phyloP scores from a whole-genome alignment of 2,888 invertebrate species.

The Callyntrura guangdongensis region DNA sequence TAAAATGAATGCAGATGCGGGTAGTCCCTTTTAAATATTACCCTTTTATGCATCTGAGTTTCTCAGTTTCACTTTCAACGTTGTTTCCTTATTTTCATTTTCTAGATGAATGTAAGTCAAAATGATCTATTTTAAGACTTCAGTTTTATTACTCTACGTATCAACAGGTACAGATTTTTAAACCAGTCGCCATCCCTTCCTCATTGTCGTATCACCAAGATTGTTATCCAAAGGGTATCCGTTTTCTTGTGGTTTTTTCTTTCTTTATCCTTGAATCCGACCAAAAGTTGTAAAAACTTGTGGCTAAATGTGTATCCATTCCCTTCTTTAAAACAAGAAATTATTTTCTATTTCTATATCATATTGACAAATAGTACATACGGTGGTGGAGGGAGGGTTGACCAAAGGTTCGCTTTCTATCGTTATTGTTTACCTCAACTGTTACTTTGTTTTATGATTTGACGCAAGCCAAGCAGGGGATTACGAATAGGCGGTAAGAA shows the following conservation, averaged over 20 bases:
- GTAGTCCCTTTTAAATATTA: background rate
- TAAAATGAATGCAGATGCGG: slow-evolving; percentile 47
- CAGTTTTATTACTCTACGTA: background rate
- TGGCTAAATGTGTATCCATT: slow-evolving; percentile 6
- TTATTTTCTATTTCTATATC: no score
- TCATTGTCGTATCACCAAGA: slow-evolving; percentile 45
- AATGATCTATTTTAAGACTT: slow-evolving; percentile 48
- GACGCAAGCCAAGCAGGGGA: slow-evolving; percentile 27
- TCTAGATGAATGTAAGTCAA: slow-evolving; percentile 37
- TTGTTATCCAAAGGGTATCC: slow-evolving; percentile 48
- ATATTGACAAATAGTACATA: background rate
- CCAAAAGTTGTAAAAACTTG: slow-evolving; percentile 57
- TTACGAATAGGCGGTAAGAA: background rate
- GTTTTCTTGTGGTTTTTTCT: slow-evolving; percentile 38
- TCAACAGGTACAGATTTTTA: background rate
- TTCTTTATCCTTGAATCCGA: slow-evolving; percentile 51
- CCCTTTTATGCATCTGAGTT: slow-evolving; percentile 66
- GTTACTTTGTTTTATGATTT: slow-evolving; percentile 37
- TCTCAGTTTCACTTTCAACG: slow-evolving; percentile 77
- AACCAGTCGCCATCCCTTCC: background rate
- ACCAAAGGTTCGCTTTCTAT: background rate
- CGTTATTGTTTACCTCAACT: slow-evolving; percentile 37
- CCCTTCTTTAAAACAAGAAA: no score
- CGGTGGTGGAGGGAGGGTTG: background rate
- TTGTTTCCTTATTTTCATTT: slow-evolving; percentile 30